Conservation (phyloP, 2,113 vertebrate species). For the Origma solitaria region DNA sequence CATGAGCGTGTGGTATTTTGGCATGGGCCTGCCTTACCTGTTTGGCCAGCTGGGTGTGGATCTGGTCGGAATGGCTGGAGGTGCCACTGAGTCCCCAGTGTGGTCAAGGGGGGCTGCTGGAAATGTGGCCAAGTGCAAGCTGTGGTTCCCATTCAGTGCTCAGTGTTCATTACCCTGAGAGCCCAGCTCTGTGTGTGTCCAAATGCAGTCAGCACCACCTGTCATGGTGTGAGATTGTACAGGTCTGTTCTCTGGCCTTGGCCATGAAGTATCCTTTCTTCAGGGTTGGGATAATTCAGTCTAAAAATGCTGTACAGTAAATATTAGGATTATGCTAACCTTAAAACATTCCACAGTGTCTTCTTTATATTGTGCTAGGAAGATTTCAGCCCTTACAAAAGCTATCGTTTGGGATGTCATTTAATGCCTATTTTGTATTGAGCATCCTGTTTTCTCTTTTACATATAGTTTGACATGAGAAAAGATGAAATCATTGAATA, state of each 20-base stretch:
- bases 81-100: neutral
- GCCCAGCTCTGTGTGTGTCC: neutral
- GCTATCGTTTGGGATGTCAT: neutral
- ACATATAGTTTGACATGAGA: neutral
- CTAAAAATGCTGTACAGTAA: neutral
- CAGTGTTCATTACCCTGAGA: neutral
- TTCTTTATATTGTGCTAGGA: neutral
- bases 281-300: neutral
- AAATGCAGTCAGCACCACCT: accelerated
- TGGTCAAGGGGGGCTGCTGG: too few species aligned
- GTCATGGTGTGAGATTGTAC: neutral
- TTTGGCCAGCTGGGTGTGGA: neutral
- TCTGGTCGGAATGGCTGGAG: accelerated
- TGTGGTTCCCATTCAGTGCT: neutral
- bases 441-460: neutral
- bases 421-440: neutral
- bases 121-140: neutral
- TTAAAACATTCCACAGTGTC: neutral
- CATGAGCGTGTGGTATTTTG: accelerated
- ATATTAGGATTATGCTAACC: neutral
- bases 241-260: neutral
- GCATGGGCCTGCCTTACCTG: neutral
- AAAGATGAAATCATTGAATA: neutral
- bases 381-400: neutral
- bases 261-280: neutral